Percentiles rank a stretch among this genome's conserved stretches.
Evolutionary conservation across 2,113 vertebrate species (phyloP).

Genomic region (Gymnobelideus leadbeateri): DNA sequence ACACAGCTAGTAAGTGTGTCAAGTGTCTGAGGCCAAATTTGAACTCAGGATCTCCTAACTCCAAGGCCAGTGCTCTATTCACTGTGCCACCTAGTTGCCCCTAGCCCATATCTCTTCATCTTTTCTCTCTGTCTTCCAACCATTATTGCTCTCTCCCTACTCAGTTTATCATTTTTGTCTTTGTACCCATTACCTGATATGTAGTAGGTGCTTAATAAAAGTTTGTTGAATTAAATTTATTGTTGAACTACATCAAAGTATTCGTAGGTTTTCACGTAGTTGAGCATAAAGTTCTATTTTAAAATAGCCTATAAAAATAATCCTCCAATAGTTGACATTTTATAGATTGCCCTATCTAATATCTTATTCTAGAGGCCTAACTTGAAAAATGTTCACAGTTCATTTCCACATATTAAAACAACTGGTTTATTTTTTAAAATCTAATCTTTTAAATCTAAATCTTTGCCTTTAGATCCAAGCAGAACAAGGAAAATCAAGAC

Average conservation of each 20-base stretch:
- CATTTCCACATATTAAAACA: slow-evolving; percentile 24
- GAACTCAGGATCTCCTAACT: too few relatives aligned
- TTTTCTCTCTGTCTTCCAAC: background rate
- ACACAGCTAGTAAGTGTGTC: too few relatives aligned
- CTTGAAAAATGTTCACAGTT: background rate
- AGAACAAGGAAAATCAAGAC: slow-evolving; percentile 85
- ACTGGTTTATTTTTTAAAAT: slow-evolving; percentile 1
- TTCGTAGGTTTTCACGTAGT: slow-evolving; percentile 9
- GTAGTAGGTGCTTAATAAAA: background rate
- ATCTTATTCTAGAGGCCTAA: slow-evolving; percentile 19
- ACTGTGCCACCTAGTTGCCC: too few relatives aligned
- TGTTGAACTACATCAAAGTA: background rate
- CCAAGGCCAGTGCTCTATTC: too few relatives aligned
- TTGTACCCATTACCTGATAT: background rate
- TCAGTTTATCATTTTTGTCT: background rate
- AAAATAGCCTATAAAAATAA: slow-evolving; percentile 18
- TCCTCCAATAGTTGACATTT: slow-evolving; percentile 44
- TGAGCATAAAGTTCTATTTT: slow-evolving; percentile 10
- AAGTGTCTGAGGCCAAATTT: too few relatives aligned
- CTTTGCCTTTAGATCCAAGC: slow-evolving; percentile 79
- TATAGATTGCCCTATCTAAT: background rate
- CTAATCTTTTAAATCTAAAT: background rate
- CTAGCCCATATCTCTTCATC: background rate
- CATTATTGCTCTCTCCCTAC: background rate
- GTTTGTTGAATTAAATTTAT: background rate